Evolutionary conservation across 1,140 invertebrate species (phyloP).

Genomic region (Zaprionus gabonicus): DNA sequence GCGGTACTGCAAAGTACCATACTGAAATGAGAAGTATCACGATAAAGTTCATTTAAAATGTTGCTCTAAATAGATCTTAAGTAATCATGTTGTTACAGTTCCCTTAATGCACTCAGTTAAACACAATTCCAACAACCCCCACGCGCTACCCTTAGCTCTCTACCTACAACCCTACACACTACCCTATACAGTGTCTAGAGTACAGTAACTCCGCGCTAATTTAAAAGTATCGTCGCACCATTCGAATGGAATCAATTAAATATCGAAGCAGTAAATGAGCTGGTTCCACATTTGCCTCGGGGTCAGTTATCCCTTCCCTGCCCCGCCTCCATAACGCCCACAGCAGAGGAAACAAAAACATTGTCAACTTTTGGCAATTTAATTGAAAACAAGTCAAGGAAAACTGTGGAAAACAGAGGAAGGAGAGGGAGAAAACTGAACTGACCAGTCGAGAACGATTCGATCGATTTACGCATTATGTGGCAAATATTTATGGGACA

Average conservation of each 20-base stretch:
- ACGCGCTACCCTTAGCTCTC: neutral
- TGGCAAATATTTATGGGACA: constrained; percentile 33
- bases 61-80: neutral
- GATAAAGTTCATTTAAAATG: too few species aligned
- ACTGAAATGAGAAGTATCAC: too few species aligned
- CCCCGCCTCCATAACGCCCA: constrained; percentile 12
- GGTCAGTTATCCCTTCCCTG: neutral
- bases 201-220: neutral
- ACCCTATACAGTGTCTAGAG: neutral
- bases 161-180: neutral
- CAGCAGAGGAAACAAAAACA: constrained; percentile 9
- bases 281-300: neutral
- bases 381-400: constrained; percentile 46
- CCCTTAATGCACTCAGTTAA: neutral
- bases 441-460: neutral
- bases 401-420: constrained; percentile 1
- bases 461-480: constrained; percentile 44
- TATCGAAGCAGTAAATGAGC: neutral
- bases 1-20: too few species aligned
- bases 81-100: constrained; percentile 9
- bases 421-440: neutral
- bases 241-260: constrained; percentile 4
- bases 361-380: constrained; percentile 57
- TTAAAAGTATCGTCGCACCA: constrained; percentile 3
- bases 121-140: neutral